Evolutionary conservation across 1,140 invertebrate species (phyloP).

Genomic region (Panonychus citri): DNA sequence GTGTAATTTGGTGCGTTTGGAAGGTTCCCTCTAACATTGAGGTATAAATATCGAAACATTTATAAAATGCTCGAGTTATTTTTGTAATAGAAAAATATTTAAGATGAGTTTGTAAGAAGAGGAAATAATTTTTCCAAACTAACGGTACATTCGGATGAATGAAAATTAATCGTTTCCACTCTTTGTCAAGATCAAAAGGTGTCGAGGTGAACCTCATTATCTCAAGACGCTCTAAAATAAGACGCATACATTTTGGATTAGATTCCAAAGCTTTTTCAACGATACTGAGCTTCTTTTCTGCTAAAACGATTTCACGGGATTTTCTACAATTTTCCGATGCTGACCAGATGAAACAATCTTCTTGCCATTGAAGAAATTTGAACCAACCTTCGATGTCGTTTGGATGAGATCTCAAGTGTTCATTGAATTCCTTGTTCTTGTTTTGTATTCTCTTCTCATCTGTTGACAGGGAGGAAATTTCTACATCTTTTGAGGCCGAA

Average conservation of each 20-base stretch:
- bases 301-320: conserved; percentile 14
- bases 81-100: conserved; percentile 19
- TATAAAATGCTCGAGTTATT: conserved; percentile 13
- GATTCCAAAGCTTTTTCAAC: conserved; percentile 25
- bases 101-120: conserved; percentile 22
- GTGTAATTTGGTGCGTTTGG: conserved; percentile 14
- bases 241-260: conserved; percentile 22
- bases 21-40: conserved; percentile 18
- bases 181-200: conserved; percentile 19
- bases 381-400: conserved; percentile 24
- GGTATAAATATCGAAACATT: conserved; percentile 21
- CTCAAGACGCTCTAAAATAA: conserved; percentile 23
- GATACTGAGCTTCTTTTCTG: conserved; percentile 27
- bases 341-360: conserved; percentile 13
- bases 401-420: conserved; percentile 21
- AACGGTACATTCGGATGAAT: conserved; percentile 21
- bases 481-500: not conserved
- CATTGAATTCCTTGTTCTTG: conserved; percentile 21
- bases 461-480: not conserved
- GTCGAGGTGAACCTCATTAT: conserved; percentile 21
- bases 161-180: conserved; percentile 26
- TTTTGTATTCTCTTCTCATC: not conserved
- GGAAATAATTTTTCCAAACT: conserved; percentile 25
- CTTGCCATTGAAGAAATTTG: conserved; percentile 28
- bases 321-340: conserved; percentile 6